Percentiles rank a stretch among this genome's conserved stretches.
These are phyloP conservation scores for Ceratina calcarata DNA, from an alignment of 1,140 invertebrate genomes.

Conservation along the genomic window DNA sequence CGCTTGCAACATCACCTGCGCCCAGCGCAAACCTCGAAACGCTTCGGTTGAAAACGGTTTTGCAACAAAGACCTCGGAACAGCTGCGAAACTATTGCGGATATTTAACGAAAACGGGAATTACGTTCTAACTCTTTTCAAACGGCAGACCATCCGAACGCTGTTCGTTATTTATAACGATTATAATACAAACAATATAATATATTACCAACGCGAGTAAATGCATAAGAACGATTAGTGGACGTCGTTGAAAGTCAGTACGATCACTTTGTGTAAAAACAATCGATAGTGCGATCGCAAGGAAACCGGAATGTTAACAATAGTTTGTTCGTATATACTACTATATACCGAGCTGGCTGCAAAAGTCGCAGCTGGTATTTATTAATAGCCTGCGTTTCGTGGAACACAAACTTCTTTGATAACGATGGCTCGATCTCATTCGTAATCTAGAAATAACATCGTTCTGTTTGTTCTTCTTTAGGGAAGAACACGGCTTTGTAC, in stretches of 20 bases:
- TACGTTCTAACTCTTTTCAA: too few relatives aligned
- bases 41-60: too few relatives aligned
- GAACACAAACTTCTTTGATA: not conserved
- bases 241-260: not conserved
- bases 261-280: not conserved
- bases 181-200: not conserved
- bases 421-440: not conserved
- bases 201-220: not conserved
- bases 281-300: not conserved
- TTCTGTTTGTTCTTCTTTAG: not conserved
- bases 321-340: not conserved
- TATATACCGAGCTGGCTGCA: not conserved
- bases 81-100: too few relatives aligned
- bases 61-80: too few relatives aligned
- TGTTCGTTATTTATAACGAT: not conserved
- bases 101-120: not conserved
- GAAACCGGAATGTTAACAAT: constrained; percentile 19
- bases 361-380: not conserved
- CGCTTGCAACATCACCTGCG: not conserved
- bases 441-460: not conserved
- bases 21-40: too few relatives aligned
- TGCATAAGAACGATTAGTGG: not conserved
- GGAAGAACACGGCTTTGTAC: not conserved
- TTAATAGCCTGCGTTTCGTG: not conserved
- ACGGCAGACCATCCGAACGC: too few relatives aligned